Base-by-base conservation (phyloP, 2,888 invertebrate species). In the Perdita meconis region DNA sequence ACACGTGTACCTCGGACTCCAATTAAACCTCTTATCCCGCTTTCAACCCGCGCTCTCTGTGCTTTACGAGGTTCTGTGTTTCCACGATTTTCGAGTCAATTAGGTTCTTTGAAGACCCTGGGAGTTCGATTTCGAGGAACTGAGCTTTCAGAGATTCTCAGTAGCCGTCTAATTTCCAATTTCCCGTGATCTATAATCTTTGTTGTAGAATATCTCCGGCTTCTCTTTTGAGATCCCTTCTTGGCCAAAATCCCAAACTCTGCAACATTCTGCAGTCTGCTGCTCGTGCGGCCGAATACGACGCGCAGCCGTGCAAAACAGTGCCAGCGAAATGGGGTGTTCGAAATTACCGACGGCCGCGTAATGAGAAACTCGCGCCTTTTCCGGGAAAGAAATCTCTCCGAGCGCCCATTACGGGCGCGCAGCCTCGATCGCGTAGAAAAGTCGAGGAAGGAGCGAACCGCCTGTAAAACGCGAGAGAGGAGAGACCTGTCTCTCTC, bases 321-420 rank as follows among this genome's bases (percentile, higher is more conserved):
- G 10, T 16, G 19, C 19, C 55, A 36, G 1, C 22, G 36, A 13
- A 2, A 1, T 16, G 1, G 2, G 0, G 12, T 36, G 19, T 26
- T 44, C 10, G 40, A 65, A 65, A 72, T 72, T 75, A 65, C 65
- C 10, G 40, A 38, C 60, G 30, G 12, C n/a, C 65, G 22, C 34
- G 57, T 65, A 59, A 64, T 44, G 89, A 89, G 89, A 88, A 89
- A 88, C 89, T 88, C 85, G 85, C 83, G 86, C 80, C 82, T 86
- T 87, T 91, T 91, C 91, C 85, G 61, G 87, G 91, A 92, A 91
- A 90, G 90, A 91, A 90, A 90, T 90, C 88, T 86, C 77, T 59
- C 47, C 36, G 16, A 69, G 71, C n/a, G 77, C 81, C 89, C 91
- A 90, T 90, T 91, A 89, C 87, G 89, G 88, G 89, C 88, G 89